Evolutionary conservation across 2,797 vertebrate genomes (phyloP).

Genomic region (Odontamblyopus rebecca): DNA sequence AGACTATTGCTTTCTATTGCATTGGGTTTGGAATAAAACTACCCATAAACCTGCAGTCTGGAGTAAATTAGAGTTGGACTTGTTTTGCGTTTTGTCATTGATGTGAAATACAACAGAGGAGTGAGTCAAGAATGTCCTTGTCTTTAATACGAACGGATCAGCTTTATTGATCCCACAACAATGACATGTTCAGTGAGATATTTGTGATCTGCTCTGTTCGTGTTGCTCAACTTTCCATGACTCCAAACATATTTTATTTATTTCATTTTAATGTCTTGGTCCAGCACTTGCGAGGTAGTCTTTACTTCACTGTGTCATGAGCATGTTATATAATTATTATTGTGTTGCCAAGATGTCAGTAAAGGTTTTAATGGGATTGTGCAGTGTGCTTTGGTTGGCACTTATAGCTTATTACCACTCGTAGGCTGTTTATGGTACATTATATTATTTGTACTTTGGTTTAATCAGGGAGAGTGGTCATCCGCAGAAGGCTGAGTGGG

Average conservation of each 20-base stretch:
- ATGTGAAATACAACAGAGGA: neutral
- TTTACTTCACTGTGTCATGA: neutral
- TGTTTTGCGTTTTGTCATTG: neutral
- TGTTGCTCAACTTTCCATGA: conserved; percentile 7
- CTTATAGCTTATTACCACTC: neutral
- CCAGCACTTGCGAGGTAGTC: neutral
- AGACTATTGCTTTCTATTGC: neutral
- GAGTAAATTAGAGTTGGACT: neutral
- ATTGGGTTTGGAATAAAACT: conserved; percentile 3
- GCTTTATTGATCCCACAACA: neutral
- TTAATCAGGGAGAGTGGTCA: too few species aligned
- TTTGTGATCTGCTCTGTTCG: neutral
- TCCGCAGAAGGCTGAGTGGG: too few species aligned
- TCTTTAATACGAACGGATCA: neutral
- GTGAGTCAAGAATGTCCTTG: neutral
- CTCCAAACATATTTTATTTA: too few species aligned
- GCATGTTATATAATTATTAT: neutral
- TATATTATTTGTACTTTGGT: neutral
- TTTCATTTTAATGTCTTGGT: neutral
- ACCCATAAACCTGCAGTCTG: neutral
- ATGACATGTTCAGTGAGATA: neutral
- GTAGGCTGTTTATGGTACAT: neutral
- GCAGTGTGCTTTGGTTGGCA: neutral
- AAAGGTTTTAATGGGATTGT: neutral
- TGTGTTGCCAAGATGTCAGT: neutral